These are phyloP conservation scores for Manis crassicaudata DNA, from an alignment of 2,797 vertebrate species.

Conservation along the genomic window DNA sequence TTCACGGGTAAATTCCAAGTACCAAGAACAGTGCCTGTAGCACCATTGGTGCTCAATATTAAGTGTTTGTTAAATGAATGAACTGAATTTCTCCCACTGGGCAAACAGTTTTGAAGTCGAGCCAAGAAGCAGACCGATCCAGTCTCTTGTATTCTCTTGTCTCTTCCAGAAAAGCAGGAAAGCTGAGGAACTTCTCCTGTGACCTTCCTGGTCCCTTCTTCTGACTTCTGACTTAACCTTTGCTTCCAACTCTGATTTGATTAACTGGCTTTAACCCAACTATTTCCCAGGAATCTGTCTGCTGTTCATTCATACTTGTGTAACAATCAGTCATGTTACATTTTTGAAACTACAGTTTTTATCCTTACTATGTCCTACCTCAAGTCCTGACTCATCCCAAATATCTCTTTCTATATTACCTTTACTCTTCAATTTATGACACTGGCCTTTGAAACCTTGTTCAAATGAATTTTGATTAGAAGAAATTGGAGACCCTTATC, in stretches of 20 bases:
- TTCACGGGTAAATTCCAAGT: not conserved
- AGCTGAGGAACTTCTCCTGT: no score
- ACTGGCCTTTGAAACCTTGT: not conserved
- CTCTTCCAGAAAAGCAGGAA: not conserved
- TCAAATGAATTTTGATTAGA: not conserved
- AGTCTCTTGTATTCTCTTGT: rapidly evolving
- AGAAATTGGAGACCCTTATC: not conserved
- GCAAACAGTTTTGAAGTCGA: not conserved
- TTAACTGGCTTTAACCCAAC: not conserved
- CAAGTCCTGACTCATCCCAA: not conserved
- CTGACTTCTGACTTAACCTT: not conserved
- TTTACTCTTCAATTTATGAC: rapidly evolving
- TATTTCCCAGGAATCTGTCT: not conserved
- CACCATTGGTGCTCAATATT: rapidly evolving
- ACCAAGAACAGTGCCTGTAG: no score
- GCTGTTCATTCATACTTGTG: not conserved
- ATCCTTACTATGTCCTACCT: not conserved
- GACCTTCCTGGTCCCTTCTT: not conserved
- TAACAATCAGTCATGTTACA: not conserved
- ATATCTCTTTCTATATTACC: no score
- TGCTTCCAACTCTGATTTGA: not conserved
- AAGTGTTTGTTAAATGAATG: no score
- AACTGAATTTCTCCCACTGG: not conserved
- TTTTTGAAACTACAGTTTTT: not conserved
- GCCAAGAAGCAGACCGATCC: not conserved